Percentiles rank a stretch among this genome's conserved stretches.
These are phyloP conservation scores for Cerceris ruficornis DNA, from an alignment of 2,888 invertebrate genomes.

Conservation along the genomic window DNA sequence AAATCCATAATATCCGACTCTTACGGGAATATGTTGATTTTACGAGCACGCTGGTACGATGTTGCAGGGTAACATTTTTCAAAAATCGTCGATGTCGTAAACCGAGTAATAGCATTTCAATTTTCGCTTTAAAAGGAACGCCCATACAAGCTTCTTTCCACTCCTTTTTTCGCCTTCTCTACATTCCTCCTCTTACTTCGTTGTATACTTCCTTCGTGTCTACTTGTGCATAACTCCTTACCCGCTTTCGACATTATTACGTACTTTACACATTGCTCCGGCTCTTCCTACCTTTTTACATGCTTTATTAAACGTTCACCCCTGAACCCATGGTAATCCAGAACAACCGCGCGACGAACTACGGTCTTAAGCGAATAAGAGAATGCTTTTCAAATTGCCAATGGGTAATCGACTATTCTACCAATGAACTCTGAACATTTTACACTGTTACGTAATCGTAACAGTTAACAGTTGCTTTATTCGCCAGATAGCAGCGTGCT, in stretches of 20 bases:
- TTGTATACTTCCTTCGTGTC: constrained; percentile 26
- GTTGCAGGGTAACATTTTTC: constrained; percentile 47
- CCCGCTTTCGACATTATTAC: constrained; percentile 38
- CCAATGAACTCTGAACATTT: background rate
- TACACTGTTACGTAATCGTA: background rate
- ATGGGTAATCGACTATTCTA: background rate
- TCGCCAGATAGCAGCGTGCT: background rate
- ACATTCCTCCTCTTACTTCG: background rate
- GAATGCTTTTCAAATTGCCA: background rate
- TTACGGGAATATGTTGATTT: constrained; percentile 54
- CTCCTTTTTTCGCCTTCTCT: constrained; percentile 4
- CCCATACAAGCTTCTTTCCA: constrained; percentile 14
- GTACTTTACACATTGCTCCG: constrained; percentile 50
- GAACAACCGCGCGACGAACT: constrained; percentile 39
- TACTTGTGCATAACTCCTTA: constrained; percentile 45
- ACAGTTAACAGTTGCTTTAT: constrained; percentile 4
- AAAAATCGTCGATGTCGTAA: constrained; percentile 56
- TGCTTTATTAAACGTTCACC: constrained; percentile 55
- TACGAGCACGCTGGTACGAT: constrained; percentile 39
- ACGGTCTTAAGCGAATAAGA: constrained; percentile 33
- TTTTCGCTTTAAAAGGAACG: constrained; percentile 53
- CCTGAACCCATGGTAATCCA: constrained; percentile 30
- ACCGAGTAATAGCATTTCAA: constrained; percentile 56
- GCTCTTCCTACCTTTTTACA: constrained; percentile 35
- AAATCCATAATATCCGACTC: constrained; percentile 51